These are phyloP conservation scores for Ophthalmolycus amberensis DNA, from an alignment of 2,113 vertebrate species.

Conservation along the genomic window DNA sequence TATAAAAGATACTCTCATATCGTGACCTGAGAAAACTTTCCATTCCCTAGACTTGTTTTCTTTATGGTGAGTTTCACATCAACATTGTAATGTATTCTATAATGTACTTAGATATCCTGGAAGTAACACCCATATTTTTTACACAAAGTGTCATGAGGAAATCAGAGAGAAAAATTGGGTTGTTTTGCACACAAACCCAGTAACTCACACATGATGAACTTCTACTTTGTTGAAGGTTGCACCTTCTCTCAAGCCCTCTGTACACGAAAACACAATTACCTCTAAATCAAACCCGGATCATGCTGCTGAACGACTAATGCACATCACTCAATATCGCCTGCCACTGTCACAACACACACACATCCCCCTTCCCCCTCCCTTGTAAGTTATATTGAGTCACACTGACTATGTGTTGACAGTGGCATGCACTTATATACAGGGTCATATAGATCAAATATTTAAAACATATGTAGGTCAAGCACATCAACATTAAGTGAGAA, in stretches of 20 bases:
- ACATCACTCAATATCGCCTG: conserved; percentile 74
- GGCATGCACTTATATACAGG: not conserved
- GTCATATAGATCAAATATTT: not conserved
- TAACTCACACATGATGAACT: conserved; percentile 52
- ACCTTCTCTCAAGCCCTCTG: conserved; percentile 37
- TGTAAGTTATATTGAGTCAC: not conserved
- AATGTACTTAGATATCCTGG: conserved; percentile 1
- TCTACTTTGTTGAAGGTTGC: conserved; percentile 68
- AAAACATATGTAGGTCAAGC: no score
- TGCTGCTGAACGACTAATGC: conserved; percentile 48
- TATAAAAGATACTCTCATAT: not conserved
- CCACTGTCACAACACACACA: conserved; percentile 35
- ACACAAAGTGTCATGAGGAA: conserved; percentile 15
- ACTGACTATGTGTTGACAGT: conserved; percentile 2
- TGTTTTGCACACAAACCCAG: conserved; percentile 34
- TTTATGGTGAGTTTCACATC: not conserved
- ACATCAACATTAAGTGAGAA: not conserved
- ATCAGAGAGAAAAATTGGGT: conserved; percentile 43
- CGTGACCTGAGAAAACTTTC: not conserved
- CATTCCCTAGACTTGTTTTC: not conserved
- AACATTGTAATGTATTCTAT: not conserved
- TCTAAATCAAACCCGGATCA: conserved; percentile 67
- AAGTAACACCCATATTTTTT: conserved; percentile 29
- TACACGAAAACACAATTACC: conserved; percentile 53
- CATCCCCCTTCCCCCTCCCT: conserved; percentile 14